phyloP scores from a whole-genome alignment of 2,113 vertebrate species.

The Dolichallabes microphthalmus region DNA sequence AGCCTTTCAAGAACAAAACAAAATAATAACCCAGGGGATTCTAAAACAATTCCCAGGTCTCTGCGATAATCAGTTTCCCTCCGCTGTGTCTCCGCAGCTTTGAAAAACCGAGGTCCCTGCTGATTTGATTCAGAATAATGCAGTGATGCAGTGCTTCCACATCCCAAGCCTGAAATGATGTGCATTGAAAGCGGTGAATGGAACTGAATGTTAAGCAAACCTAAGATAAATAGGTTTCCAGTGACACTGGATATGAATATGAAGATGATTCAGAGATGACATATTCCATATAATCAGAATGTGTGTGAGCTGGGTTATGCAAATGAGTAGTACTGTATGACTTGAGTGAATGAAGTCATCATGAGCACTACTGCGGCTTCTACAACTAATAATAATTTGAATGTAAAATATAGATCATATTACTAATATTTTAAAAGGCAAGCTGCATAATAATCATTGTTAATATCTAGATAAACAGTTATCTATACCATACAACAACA shows the following conservation, averaged over 20 bases:
- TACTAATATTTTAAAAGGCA: not conserved
- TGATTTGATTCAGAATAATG: constrained; percentile 34
- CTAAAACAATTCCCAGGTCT: constrained; percentile 41
- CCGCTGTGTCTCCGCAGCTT: not conserved
- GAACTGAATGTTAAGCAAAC: constrained; percentile 27
- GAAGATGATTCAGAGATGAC: not conserved
- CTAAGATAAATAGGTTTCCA: not conserved
- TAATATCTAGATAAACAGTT: not conserved
- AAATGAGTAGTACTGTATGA: not conserved
- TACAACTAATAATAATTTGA: not conserved
- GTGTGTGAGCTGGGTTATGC: not conserved
- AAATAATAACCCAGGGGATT: constrained; percentile 41
- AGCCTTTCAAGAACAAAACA: constrained; percentile 40
- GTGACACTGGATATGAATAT: constrained; percentile 12
- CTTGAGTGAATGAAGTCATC: not conserved
- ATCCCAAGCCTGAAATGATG: constrained; percentile 27
- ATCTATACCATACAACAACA: not conserved
- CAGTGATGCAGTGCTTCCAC: constrained; percentile 20
- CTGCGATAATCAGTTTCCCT: constrained; percentile 36
- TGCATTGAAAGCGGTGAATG: not conserved
- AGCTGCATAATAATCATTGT: not conserved
- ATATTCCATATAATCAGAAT: not conserved
- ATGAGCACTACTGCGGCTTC: not conserved
- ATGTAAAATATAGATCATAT: not conserved
- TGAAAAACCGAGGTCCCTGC: constrained; percentile 17